phyloP scores from a whole-genome alignment of 2,797 vertebrate genomes.

The Poeciliopsis gracilis region DNA sequence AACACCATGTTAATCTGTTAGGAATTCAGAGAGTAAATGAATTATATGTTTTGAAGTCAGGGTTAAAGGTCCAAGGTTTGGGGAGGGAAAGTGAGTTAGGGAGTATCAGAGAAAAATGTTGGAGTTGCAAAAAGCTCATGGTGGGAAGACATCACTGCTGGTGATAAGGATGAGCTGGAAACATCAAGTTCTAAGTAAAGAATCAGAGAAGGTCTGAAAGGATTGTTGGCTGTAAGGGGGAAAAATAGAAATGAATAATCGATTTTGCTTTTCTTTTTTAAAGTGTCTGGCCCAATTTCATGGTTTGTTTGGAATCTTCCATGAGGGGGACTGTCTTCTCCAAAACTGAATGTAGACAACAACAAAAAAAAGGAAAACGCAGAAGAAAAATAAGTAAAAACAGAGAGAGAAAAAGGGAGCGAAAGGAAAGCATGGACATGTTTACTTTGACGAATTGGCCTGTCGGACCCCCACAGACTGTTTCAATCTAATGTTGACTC shows the following conservation, averaged over 20 bases:
- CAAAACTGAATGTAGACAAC: not conserved
- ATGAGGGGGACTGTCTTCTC: not conserved
- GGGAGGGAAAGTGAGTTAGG: not conserved
- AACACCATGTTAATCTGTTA: not conserved
- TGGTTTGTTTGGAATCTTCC: not conserved
- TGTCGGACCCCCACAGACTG: slow-evolving; percentile 41
- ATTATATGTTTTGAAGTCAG: not conserved
- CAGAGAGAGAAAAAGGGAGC: not conserved
- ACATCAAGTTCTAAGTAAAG: not conserved
- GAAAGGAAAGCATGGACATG: not conserved
- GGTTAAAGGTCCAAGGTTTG: not conserved
- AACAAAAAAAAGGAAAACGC: not conserved
- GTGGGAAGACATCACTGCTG: not conserved
- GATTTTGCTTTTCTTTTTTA: not conserved
- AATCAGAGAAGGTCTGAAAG: not conserved
- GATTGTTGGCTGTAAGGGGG: not conserved
- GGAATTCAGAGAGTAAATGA: not conserved
- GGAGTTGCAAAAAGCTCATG: not conserved
- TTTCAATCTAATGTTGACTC: slow-evolving; percentile 59
- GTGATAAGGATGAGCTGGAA: not conserved
- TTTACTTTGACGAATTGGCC: slow-evolving; percentile 3
- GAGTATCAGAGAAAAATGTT: not conserved
- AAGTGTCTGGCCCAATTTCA: not conserved
- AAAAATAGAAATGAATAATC: not conserved
- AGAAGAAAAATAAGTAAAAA: not conserved